Base-by-base conservation (phyloP, 2,888 invertebrate genomes). In the Nymphalis polychloros region DNA sequence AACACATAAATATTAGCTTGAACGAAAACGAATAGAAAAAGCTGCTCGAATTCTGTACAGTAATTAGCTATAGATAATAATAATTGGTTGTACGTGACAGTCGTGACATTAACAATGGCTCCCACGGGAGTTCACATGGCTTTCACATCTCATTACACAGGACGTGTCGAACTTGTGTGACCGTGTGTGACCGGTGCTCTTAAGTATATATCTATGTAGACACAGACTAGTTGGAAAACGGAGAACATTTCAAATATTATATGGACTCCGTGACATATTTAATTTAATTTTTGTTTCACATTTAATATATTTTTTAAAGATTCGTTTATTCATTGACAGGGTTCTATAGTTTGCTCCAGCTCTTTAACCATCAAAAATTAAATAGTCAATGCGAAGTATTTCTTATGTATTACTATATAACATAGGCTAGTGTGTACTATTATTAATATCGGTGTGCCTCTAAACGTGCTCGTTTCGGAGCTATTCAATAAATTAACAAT, bases 81-180 rank as follows among this genome's bases (percentile, higher is more conserved):
- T 41, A 85, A 88, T 86, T 84, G 84, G 81, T 61, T 73, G 82
- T 81, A 84, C 82, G 84, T 82, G 84, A 82, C 80, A 77, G 63
- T 62, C 60, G 62, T 52, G 52, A 50, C 49, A 55, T 55, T 47
- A 55, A 71, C 71, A 71, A 71, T 66, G 63, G 71, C 53, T 72
- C 72, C 64, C 77, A 75, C 84, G 71, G 73, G 78, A 77, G 84
- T 89, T 90, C 89, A 83, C 90, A 88, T 84, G 84, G 81, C 87
- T 89, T 90, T 90, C 89, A 83, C 89, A 81, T 82, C 71, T 80
- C 84, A 89, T 88, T 88, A 85, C 81, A 75, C 79, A 87, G 88
- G 88, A 87, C 84, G 84, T 82, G 80, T 71, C 71, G 71, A 71
- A 66, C 63, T 62, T 59, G 65, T 59, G 63, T 55, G 68, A 68